Evolutionary conservation across 2,797 vertebrate species (phyloP), one percentile per base, ranked within the genome.

Genomic region (Sternotherus odoratus): DNA sequence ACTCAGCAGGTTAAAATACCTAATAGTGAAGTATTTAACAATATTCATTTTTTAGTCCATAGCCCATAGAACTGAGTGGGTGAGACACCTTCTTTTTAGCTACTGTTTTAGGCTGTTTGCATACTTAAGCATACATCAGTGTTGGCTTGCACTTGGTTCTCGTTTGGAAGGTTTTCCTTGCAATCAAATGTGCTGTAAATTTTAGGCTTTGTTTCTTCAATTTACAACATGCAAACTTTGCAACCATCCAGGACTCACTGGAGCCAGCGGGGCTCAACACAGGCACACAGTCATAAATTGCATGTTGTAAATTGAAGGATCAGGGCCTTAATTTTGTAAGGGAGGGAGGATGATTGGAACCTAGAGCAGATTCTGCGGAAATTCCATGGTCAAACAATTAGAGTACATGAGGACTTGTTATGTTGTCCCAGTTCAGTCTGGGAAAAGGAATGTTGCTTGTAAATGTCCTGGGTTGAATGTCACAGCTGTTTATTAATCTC

Each of bases 401-500:
- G 80, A 83, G 81, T 81, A 77, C n/a, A 89, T 69, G 69, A 91
- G 82, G 13, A 10, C 13, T n/a, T 17, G 46, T 81, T 89, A 66
- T 66, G 63, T n/a, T 66, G 9, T 66, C 63, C 19, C n/a, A 36
- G 16, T 92, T 94, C 83, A 88, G 85, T 51, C 82, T 82, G 63
- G 63, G 4, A 24, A 92, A 72, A 79, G 60, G 79, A 84, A 83
- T 91, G 85, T 81, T 94, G 85, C 82, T 92, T 48, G 28, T 66
- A 36, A 72, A 88, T 77, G 46, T 89, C n/a, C 57, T 63, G 79
- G 54, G 13, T 72, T 87, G 78, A 87, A 91, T 87, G 89, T 87
- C 77, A 48, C 93, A 94, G 94, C 82, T 94, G 92, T 91, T 72
- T 94, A 57, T 72, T 92, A 88, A 93, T 96, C 92, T 89, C 50